Base-by-base conservation (phyloP, 2,113 vertebrate species). In the Hiodon alosoides region DNA sequence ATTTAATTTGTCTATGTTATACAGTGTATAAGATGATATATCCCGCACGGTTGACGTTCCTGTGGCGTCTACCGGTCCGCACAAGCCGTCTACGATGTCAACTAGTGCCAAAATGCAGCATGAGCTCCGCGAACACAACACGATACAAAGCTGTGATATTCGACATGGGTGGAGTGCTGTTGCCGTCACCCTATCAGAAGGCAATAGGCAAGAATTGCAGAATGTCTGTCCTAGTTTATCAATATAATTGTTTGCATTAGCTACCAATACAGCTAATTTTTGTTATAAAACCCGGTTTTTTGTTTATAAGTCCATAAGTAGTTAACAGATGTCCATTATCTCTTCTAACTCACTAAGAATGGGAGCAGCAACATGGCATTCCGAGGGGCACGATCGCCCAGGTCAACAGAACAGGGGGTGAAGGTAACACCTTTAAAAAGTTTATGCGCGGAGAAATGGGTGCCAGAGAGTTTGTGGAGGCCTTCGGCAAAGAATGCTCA, bases 381-480 rank as follows among this genome's bases (percentile, higher is more conserved):
- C 93, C 89, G 64, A 65, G 81, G 0, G 89, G 92, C 78, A 94
- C 89, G 1, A 58, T 93, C 67, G 62, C 81, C 58, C 85, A 79
- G 79, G 90, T 89, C 50, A 51, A 91, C 0, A 62, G 75, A 13
- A 78, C 76, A 2, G 86, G 86, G 64, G 90, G 88, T 0, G 78
- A 87, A 31, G 78, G 55, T 0, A 85, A 87, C n/a, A 86, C 81
- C 52, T 92, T 89, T 79, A 86, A 82, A 73, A 90, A 78, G 73
- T 92, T 90, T 78, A 81, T 87, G 85, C 86, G 87, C 84, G 93
- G 90, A 84, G 86, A 93, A 82, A 82, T 91, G 79, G 87, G 84
- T 0, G 13, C 77, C 9, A 82, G 83, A 53, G 84, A 83, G 64
- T 93, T 95, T 77, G 72, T 91, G 65, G 82, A 86, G 72, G 86